These are phyloP conservation scores for Leptinotarsa lineolata DNA, from an alignment of 1,140 invertebrate species.

Conservation along the genomic window DNA sequence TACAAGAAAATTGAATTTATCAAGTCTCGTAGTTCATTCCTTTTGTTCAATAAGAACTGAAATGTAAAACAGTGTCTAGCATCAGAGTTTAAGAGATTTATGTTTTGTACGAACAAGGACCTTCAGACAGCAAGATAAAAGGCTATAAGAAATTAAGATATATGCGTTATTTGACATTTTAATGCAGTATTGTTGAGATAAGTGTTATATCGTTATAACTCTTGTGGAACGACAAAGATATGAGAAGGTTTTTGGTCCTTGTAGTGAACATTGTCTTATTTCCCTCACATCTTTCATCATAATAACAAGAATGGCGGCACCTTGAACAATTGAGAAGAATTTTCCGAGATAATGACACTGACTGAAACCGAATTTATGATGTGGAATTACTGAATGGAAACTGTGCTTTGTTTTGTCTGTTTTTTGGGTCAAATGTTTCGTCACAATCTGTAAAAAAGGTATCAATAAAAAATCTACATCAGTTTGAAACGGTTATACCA, in stretches of 20 bases:
- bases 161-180: conserved; percentile 13
- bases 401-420: no score
- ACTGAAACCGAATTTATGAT: no score
- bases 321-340: no score
- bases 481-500: no score
- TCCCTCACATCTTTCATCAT: no score
- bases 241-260: neutral
- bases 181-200: conserved; percentile 20
- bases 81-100: conserved; percentile 10
- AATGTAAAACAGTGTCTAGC: conserved; percentile 20
- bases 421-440: no score
- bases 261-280: neutral
- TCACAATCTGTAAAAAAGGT: no score
- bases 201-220: conserved; percentile 14
- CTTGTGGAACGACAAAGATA: neutral
- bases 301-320: no score
- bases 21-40: neutral
- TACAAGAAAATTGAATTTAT: neutral
- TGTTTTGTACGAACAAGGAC: neutral
- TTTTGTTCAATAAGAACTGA: neutral
- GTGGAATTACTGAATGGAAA: no score
- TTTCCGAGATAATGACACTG: no score
- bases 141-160: conserved; percentile 12
- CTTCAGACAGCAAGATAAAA: conserved; percentile 18
- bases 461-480: no score